These are phyloP conservation scores for Plebejus argus DNA, from an alignment of 2,888 invertebrate species.

Conservation along the genomic window DNA sequence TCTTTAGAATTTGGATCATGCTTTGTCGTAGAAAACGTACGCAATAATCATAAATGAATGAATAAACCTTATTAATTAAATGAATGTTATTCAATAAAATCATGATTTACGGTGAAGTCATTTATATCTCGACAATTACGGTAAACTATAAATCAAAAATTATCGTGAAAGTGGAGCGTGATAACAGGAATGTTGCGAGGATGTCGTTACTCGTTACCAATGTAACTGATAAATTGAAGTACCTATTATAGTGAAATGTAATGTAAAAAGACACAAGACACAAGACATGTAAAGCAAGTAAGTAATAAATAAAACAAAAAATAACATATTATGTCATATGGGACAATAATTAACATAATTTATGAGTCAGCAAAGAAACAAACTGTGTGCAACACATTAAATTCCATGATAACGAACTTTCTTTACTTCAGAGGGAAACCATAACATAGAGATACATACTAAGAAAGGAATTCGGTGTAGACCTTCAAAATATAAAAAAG, in stretches of 20 bases:
- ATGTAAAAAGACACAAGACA: background rate
- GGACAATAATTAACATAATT: no score
- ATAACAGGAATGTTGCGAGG: constrained; percentile 1
- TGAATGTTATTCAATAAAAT: background rate
- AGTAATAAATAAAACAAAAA: background rate
- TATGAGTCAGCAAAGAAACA: no score
- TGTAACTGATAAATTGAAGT: background rate
- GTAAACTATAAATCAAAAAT: constrained; percentile 14
- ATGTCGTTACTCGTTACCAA: background rate
- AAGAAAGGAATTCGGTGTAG: no score
- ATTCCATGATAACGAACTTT: no score
- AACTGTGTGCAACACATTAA: no score
- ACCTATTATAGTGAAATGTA: background rate
- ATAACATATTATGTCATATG: no score
- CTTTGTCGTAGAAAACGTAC: background rate
- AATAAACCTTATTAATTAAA: background rate
- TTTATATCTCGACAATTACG: background rate
- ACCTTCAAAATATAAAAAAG: no score
- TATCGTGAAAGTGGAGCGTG: constrained; percentile 10
- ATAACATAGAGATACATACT: no score
- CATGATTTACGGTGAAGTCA: background rate
- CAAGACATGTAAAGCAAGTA: background rate
- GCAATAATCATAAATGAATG: background rate
- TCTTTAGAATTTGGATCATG: background rate
- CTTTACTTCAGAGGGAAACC: no score